phyloP scores from a whole-genome alignment of 2,113 vertebrate species.

The Heloderma charlesbogerti region DNA sequence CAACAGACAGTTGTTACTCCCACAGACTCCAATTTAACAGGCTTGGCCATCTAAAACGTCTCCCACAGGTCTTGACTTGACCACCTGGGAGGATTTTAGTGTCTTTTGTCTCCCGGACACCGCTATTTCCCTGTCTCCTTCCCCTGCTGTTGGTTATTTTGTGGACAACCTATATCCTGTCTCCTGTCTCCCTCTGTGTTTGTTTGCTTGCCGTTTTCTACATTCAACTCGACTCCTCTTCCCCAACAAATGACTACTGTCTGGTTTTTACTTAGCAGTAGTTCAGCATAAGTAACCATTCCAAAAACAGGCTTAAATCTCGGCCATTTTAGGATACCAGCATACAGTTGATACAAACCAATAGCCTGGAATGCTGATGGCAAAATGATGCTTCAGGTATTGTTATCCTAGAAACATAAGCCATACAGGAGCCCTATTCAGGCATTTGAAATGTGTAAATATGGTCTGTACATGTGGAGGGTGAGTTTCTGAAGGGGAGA shows the following conservation, averaged over 20 bases:
- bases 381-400: neutral
- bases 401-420: too few species aligned
- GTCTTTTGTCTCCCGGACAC: neutral
- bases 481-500: too few species aligned
- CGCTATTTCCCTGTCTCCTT: neutral
- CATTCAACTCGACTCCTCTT: neutral
- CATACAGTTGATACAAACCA: neutral
- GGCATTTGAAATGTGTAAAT: too few species aligned
- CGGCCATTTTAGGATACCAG: neutral
- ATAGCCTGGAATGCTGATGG: neutral
- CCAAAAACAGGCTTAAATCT: neutral
- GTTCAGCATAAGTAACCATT: neutral
- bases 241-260: neutral
- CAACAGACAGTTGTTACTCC: neutral
- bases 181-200: neutral
- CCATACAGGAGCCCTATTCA: too few species aligned
- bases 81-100: slow-evolving; percentile 1
- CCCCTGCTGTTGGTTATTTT: neutral
- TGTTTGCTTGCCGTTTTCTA: neutral
- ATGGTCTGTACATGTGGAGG: too few species aligned
- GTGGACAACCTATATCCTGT: neutral
- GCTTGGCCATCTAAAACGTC: neutral
- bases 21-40: neutral
- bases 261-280: neutral
- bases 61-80: neutral